These are phyloP conservation scores for Hyles vespertilio DNA, from an alignment of 1,140 invertebrate species.

Conservation along the genomic window DNA sequence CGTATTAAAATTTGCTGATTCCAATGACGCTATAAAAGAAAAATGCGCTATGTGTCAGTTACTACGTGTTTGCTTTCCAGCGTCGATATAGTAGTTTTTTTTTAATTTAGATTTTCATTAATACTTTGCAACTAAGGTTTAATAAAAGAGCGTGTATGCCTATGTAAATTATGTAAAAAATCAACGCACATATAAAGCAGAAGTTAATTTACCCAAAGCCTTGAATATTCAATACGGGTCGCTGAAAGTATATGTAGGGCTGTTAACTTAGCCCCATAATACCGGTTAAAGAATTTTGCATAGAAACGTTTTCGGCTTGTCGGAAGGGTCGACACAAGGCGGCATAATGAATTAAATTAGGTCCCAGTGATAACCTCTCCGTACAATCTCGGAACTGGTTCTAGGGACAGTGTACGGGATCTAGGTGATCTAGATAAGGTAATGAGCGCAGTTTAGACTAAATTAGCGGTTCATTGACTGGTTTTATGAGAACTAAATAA, in stretches of 20 bases:
- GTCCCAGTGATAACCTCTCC: conserved; percentile 54
- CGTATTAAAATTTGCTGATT: too few species aligned
- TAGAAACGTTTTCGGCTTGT: conserved; percentile 43
- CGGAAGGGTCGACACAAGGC: conserved; percentile 49
- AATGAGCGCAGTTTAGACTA: neutral
- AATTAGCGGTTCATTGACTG: neutral
- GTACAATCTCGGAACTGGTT: conserved; percentile 41
- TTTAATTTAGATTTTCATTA: too few species aligned
- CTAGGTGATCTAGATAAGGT: conserved; percentile 2
- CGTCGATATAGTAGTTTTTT: too few species aligned
- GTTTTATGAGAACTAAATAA: too few species aligned
- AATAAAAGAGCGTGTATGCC: too few species aligned
- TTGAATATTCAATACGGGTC: conserved; percentile 2
- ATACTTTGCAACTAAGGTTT: too few species aligned
- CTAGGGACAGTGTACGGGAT: conserved; percentile 17
- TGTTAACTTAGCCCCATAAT: conserved; percentile 29
- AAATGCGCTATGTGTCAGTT: too few species aligned
- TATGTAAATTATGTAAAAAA: neutral
- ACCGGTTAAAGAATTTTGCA: conserved; percentile 47
- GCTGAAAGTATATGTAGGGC: conserved; percentile 7
- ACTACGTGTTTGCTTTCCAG: too few species aligned
- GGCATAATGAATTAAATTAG: conserved; percentile 68
- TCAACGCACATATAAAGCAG: neutral
- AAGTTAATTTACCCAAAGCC: neutral
- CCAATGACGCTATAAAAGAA: too few species aligned